phyloP scores from a whole-genome alignment of 2,888 invertebrate genomes.

The Drosophila ochracea region DNA sequence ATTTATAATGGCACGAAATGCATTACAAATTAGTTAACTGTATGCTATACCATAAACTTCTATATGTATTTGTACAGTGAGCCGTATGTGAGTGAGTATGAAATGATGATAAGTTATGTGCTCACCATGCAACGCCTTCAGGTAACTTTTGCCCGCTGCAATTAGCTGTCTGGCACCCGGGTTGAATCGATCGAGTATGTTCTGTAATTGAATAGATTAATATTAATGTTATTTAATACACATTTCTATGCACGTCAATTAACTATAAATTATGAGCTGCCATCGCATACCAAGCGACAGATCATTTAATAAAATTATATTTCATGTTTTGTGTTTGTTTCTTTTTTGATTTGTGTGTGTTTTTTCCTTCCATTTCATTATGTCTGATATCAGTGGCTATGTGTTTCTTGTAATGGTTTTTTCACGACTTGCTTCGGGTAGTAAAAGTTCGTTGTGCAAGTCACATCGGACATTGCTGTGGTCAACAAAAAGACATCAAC shows the following conservation, averaged over 20 bases:
- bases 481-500: constrained; percentile 48
- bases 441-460: constrained; percentile 71
- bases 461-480: constrained; percentile 49
- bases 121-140: constrained; percentile 97
- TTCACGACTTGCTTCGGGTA: constrained; percentile 59
- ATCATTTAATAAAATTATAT: constrained; percentile 28
- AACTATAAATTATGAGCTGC: constrained; percentile 56
- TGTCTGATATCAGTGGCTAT: constrained; percentile 13
- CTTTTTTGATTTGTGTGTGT: background rate
- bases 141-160: constrained; percentile 96
- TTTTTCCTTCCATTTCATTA: constrained; percentile 21
- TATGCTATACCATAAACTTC: constrained; percentile 19
- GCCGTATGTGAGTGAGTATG: constrained; percentile 7
- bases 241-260: constrained; percentile 47
- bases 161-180: constrained; percentile 97
- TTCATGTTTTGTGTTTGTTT: constrained; percentile 8
- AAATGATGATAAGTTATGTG: constrained; percentile 60
- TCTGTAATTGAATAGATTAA: constrained; percentile 89
- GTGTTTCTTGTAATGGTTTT: constrained; percentile 50
- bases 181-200: constrained; percentile 98
- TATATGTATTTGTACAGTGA: constrained; percentile 3
- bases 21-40: constrained; percentile 69
- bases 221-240: constrained; percentile 25
- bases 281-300: constrained; percentile 36
- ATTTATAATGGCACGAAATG: constrained; percentile 56